These are phyloP conservation scores for Papilio aristodemus DNA, from an alignment of 1,140 invertebrate species.

Conservation along the genomic window DNA sequence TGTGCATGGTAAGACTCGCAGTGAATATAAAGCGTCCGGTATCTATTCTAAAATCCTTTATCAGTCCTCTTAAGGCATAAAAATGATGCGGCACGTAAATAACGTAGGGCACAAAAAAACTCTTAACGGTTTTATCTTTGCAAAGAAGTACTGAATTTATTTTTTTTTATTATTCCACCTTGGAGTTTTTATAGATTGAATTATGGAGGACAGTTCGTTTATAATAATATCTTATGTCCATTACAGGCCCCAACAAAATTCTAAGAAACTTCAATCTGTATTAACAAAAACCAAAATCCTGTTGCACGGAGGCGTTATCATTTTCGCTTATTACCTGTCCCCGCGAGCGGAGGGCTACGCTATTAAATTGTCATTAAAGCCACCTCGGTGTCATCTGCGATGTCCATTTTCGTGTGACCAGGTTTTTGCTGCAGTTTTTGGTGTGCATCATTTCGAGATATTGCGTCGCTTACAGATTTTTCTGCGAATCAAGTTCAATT, in stretches of 20 bases:
- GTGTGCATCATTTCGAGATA: slow-evolving; percentile 33
- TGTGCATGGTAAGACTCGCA: slow-evolving; percentile 65
- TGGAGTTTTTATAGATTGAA: slow-evolving; percentile 26
- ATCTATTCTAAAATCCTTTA: slow-evolving; percentile 53
- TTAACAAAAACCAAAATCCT: slow-evolving; percentile 57
- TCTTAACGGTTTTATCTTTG: slow-evolving; percentile 26
- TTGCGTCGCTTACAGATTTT: background rate
- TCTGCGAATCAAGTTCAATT: slow-evolving; percentile 3
- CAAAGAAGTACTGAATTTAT: slow-evolving; percentile 17
- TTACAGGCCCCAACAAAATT: background rate
- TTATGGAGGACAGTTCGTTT: slow-evolving; percentile 18
- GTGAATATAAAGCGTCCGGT: slow-evolving; percentile 72
- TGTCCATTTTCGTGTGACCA: slow-evolving; percentile 71
- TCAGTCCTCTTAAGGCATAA: slow-evolving; percentile 51
- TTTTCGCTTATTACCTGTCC: slow-evolving; percentile 73
- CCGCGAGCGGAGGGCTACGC: slow-evolving; percentile 68
- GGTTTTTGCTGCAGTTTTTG: slow-evolving; percentile 76
- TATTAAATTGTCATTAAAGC: slow-evolving; percentile 80
- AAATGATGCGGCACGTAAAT: slow-evolving; percentile 36
- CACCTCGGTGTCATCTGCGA: slow-evolving; percentile 72
- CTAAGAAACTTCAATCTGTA: slow-evolving; percentile 56
- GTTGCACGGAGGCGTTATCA: slow-evolving; percentile 65
- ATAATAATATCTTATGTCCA: background rate
- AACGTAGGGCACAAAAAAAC: slow-evolving; percentile 24
- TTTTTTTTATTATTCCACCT: slow-evolving; percentile 9